phyloP scores from a whole-genome alignment of 1,140 invertebrate species.

The Sitophilus oryzae region DNA sequence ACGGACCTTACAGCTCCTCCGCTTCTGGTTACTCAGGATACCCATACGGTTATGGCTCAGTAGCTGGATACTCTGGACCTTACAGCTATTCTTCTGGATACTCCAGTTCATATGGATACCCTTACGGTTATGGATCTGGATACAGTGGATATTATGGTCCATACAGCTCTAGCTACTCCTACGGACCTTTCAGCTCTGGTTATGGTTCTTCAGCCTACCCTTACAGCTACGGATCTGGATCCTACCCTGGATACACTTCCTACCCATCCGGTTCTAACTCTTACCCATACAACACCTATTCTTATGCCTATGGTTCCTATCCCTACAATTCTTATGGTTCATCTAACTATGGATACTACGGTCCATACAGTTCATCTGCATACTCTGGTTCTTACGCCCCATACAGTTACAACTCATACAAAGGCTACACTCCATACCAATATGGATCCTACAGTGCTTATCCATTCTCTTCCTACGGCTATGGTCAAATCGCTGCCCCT shows the following conservation, averaged over 20 bases:
- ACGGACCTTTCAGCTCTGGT: not conserved
- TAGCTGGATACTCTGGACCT: constrained; percentile 1
- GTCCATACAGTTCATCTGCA: not conserved
- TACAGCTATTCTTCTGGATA: constrained; percentile 7
- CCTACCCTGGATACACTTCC: too few relatives aligned
- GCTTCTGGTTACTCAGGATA: too few relatives aligned
- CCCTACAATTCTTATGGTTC: not conserved
- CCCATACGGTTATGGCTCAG: not conserved
- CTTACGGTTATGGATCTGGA: not conserved
- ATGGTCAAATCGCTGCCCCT: not conserved
- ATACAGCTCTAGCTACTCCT: not conserved
- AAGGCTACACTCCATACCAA: constrained; percentile 5
- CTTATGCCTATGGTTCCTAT: too few relatives aligned
- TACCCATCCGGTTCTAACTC: too few relatives aligned
- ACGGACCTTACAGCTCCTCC: too few relatives aligned
- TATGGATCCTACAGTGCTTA: constrained; percentile 8
- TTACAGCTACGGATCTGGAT: not conserved
- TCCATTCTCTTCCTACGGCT: not conserved
- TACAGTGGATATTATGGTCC: not conserved
- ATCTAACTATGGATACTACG: not conserved
- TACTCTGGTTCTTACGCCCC: too few relatives aligned
- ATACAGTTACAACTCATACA: not conserved
- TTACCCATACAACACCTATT: not conserved
- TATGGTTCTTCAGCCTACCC: not conserved
- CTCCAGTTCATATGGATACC: too few relatives aligned